A percentile compares a stretch with the other conserved stretches of the same genome.
Evolutionary conservation across 2,113 vertebrate species (phyloP).

Genomic region (Ibidorhyncha struthersii): DNA sequence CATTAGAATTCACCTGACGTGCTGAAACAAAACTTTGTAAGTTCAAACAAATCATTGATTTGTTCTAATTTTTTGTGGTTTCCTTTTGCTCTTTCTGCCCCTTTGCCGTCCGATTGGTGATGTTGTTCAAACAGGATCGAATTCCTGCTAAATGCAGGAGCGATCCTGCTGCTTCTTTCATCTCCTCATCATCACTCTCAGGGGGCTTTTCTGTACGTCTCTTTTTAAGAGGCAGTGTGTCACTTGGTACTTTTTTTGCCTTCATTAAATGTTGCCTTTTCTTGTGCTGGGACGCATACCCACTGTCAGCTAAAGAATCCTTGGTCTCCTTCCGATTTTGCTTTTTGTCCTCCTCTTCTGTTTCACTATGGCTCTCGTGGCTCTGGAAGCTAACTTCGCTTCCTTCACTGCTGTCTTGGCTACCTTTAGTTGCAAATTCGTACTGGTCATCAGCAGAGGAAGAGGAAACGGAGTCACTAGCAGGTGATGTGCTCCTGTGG

Average conservation of each 20-base stretch:
- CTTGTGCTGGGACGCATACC: slow-evolving; percentile 87
- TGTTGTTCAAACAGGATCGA: slow-evolving; percentile 98
- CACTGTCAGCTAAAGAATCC: slow-evolving; percentile 88
- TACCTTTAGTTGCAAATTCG: slow-evolving; percentile 78
- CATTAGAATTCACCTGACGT: slow-evolving; percentile 99
- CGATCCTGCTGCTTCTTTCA: slow-evolving; percentile 98
- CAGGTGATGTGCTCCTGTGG: slow-evolving; percentile 78
- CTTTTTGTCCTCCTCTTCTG: slow-evolving; percentile 87
- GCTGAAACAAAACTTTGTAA: slow-evolving; percentile 92
- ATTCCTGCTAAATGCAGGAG: slow-evolving; percentile 97
- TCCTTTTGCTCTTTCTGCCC: slow-evolving; percentile 98
- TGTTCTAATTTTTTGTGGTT: slow-evolving; percentile 93
- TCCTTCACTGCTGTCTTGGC: slow-evolving; percentile 78
- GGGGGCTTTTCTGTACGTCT: slow-evolving; percentile 93
- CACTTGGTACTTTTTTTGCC: slow-evolving; percentile 86
- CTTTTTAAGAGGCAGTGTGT: slow-evolving; percentile 98
- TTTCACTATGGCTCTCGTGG: slow-evolving; percentile 82
- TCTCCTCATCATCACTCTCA: slow-evolving; percentile 98
- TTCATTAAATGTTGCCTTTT: slow-evolving; percentile 93
- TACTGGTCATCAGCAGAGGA: slow-evolving; percentile 82
- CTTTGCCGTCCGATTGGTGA: slow-evolving; percentile 99
- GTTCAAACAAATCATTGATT: slow-evolving; percentile 94
- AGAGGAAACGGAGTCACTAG: slow-evolving; percentile 79
- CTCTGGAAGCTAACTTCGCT: slow-evolving; percentile 82
- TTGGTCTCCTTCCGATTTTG: slow-evolving; percentile 86